Conservation (phyloP, 1,140 invertebrate species). For the Pseudomyrmex pallidus region DNA sequence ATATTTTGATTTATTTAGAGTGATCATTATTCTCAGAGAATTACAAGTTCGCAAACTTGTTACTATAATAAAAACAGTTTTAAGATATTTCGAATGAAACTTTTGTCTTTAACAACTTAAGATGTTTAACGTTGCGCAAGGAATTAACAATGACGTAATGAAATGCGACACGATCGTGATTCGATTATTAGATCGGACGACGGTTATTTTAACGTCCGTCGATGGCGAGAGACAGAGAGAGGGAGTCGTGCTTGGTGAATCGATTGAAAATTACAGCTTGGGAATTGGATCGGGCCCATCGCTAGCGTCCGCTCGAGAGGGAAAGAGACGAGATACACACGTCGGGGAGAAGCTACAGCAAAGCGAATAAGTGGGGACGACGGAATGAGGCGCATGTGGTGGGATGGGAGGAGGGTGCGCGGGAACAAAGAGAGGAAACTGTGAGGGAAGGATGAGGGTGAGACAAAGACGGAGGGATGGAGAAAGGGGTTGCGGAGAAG, state of each 20-base stretch:
- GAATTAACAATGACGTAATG: slow-evolving; percentile 31
- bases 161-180: slow-evolving; percentile 24
- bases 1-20: not conserved
- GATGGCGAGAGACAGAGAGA: slow-evolving; percentile 68
- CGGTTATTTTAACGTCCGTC: slow-evolving; percentile 52
- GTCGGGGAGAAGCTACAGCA: slow-evolving; percentile 45
- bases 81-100: not conserved
- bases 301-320: slow-evolving; percentile 16
- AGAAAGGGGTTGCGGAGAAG: slow-evolving; percentile 54
- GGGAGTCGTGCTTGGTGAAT: slow-evolving; percentile 82
- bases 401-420: slow-evolving; percentile 3
- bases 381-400: slow-evolving; percentile 33
- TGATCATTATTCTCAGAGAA: not conserved
- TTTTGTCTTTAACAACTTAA: not conserved
- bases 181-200: slow-evolving; percentile 52
- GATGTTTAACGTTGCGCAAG: not conserved
- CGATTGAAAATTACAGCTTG: slow-evolving; percentile 60
- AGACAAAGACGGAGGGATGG: slow-evolving; percentile 35
- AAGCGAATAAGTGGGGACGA: slow-evolving; percentile 47
- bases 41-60: not conserved
- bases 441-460: slow-evolving; percentile 18
- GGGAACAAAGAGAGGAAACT: slow-evolving; percentile 2
- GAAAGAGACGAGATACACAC: slow-evolving; percentile 50
- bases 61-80: not conserved
- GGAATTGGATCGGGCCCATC: slow-evolving; percentile 60